Conservation (phyloP, 1,140 invertebrate genomes). For the Archegozetes longisetosus region DNA sequence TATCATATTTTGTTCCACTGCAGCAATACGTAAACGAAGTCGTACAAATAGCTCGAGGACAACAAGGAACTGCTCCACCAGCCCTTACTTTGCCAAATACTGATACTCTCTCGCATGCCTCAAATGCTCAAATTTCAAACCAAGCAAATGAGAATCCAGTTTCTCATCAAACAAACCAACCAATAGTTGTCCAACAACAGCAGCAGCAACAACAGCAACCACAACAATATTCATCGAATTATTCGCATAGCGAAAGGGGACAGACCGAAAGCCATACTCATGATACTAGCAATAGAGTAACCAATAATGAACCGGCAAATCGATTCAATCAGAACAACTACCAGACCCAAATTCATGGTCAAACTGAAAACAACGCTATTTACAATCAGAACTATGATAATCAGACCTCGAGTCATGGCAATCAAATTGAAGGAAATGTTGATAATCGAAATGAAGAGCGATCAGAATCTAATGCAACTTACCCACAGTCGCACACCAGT, state of each 20-base stretch:
- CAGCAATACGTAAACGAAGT: conserved; percentile 2
- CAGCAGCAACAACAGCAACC: background rate
- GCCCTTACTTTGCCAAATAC: background rate
- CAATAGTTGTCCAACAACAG: background rate
- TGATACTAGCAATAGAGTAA: background rate
- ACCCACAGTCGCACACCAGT: background rate
- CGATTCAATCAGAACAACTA: background rate
- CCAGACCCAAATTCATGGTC: too few relatives aligned
- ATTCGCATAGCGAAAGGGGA: background rate
- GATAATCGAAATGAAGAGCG: background rate
- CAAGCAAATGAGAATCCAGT: too few relatives aligned
- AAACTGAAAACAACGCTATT: background rate
- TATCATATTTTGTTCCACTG: conserved; percentile 7
- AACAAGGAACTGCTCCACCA: background rate
- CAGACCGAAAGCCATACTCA: background rate
- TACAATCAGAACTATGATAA: background rate
- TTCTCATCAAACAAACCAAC: background rate
- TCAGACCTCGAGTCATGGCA: background rate
- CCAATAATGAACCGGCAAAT: background rate
- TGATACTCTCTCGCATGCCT: background rate
- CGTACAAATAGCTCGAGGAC: background rate
- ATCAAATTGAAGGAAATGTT: background rate
- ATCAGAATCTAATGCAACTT: background rate
- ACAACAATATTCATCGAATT: background rate
- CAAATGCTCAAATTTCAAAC: background rate